Evolutionary conservation across 1,140 invertebrate genomes (phyloP).

Genomic region (Parasteatoda tepidariorum): DNA sequence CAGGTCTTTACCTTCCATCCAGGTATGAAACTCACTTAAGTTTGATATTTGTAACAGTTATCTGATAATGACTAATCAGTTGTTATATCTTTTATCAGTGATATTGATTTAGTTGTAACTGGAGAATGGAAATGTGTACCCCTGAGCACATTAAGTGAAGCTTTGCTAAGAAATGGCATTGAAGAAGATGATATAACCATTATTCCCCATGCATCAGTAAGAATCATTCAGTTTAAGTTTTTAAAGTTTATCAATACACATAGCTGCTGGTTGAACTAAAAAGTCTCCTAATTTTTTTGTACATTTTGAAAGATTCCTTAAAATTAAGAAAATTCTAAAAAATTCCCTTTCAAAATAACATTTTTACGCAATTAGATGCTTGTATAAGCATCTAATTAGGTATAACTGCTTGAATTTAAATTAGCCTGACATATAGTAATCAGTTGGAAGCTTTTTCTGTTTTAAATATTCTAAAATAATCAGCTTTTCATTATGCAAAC

Average conservation of each 20-base stretch:
- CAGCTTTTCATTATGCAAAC: too few species aligned
- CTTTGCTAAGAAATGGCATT: conserved; percentile 86
- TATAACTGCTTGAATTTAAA: too few species aligned
- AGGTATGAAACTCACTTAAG: conserved; percentile 75
- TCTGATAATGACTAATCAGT: neutral
- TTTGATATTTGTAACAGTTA: too few species aligned
- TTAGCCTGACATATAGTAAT: too few species aligned
- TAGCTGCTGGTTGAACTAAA: neutral
- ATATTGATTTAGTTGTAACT: conserved; percentile 96
- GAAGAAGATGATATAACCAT: conserved; percentile 91
- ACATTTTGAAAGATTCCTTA: too few species aligned
- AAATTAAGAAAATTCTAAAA: too few species aligned
- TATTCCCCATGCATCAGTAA: conserved; percentile 87
- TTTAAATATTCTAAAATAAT: too few species aligned
- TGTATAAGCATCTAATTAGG: too few species aligned
- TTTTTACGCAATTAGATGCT: too few species aligned
- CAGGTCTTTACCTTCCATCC: conserved; percentile 94
- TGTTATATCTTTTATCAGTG: conserved; percentile 72
- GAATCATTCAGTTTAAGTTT: neutral
- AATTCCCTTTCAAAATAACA: too few species aligned
- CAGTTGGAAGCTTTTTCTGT: too few species aligned
- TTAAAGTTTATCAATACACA: neutral
- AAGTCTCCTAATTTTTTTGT: too few species aligned
- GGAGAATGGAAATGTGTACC: conserved; percentile 93
- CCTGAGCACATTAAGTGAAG: conserved; percentile 87